A percentile compares a stretch with the other conserved stretches of the same genome.
Evolutionary conservation across 2,888 invertebrate species (phyloP).

Genomic region (Aphrophora alni): DNA sequence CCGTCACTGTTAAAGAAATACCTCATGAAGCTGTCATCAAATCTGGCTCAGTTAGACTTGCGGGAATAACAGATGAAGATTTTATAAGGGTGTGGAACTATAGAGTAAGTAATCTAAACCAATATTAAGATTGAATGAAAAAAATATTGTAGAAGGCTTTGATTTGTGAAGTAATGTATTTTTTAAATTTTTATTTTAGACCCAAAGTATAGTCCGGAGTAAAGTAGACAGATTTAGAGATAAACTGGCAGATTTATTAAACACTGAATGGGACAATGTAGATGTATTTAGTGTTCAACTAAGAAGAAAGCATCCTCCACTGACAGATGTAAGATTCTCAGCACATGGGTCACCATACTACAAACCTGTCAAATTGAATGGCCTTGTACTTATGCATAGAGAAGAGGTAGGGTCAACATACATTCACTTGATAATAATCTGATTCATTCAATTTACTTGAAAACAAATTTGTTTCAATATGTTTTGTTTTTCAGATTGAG

Average conservation of each 20-base stretch:
- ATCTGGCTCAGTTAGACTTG: constrained; percentile 92
- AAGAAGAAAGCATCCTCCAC: constrained; percentile 82
- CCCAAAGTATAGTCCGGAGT: constrained; percentile 82
- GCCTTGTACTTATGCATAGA: constrained; percentile 90
- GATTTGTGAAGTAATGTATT: neutral
- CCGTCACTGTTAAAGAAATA: constrained; percentile 92
- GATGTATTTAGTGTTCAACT: constrained; percentile 96
- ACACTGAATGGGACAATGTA: constrained; percentile 86
- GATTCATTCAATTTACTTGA: too few species aligned
- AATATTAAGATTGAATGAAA: too few species aligned
- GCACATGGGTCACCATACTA: constrained; percentile 97
- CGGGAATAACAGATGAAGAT: constrained; percentile 94
- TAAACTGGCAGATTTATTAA: constrained; percentile 84
- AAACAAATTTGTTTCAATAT: too few species aligned
- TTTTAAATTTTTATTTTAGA: constrained; percentile 56
- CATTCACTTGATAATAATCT: too few species aligned
- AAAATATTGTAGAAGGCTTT: too few species aligned
- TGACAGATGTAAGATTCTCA: constrained; percentile 92
- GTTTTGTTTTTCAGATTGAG: constrained; percentile 70
- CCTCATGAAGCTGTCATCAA: constrained; percentile 95
- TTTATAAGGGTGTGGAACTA: constrained; percentile 96
- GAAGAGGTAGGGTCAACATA: constrained; percentile 70
- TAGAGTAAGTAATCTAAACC: constrained; percentile 59
- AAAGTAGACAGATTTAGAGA: constrained; percentile 89
- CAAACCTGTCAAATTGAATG: constrained; percentile 92